These are phyloP conservation scores for Ceyx erithaca DNA, from an alignment of 2,797 vertebrate species.

Conservation along the genomic window DNA sequence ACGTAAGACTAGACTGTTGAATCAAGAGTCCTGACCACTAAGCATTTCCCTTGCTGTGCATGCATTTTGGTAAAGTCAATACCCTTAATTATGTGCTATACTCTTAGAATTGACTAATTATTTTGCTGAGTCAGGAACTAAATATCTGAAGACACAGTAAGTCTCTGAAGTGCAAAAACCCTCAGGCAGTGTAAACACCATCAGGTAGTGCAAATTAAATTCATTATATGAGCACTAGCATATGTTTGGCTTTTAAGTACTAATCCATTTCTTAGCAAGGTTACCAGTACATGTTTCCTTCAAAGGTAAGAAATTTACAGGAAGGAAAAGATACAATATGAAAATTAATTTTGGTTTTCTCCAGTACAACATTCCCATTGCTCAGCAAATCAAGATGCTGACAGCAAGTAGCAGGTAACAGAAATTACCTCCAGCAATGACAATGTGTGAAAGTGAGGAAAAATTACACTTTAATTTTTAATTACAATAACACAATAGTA, in stretches of 20 bases:
- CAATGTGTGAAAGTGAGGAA: background rate
- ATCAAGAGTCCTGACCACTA: background rate
- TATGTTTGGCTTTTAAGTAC: background rate
- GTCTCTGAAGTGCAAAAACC: background rate
- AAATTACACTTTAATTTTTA: background rate
- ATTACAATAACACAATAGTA: background rate
- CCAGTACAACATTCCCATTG: background rate
- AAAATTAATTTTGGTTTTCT: background rate
- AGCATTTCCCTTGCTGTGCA: background rate
- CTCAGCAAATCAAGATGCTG: constrained; percentile 9
- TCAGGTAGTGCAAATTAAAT: background rate
- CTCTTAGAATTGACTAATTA: background rate
- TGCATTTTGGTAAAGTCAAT: background rate
- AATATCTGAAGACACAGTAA: background rate
- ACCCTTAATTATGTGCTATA: background rate
- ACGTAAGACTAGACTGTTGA: background rate
- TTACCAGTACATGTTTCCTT: background rate
- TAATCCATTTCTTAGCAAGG: background rate
- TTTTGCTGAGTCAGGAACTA: background rate
- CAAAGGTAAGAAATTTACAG: background rate
- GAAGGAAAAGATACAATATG: background rate
- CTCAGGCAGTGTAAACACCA: background rate
- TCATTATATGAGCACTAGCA: background rate
- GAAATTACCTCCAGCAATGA: constrained; percentile 23
- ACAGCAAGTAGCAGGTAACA: constrained; percentile 1